Evolutionary conservation across 2,888 invertebrate species (phyloP).

Genomic region (Gandaritis pyraliata): DNA sequence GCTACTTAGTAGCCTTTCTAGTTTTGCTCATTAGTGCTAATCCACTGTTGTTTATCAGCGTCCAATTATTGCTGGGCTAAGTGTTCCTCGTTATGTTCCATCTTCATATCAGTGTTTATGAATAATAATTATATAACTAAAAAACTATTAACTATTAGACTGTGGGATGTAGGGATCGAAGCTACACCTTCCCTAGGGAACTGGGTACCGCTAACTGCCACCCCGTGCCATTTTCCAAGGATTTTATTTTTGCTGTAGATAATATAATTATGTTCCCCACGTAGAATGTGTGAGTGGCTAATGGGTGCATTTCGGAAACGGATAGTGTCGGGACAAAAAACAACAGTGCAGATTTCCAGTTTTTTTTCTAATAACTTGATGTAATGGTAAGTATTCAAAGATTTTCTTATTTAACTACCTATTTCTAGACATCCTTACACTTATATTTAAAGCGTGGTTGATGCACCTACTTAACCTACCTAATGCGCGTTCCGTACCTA

Average conservation of each 20-base stretch:
- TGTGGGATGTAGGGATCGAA: neutral
- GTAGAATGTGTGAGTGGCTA: neutral
- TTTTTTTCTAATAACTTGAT: too few relatives aligned
- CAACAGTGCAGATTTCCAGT: neutral
- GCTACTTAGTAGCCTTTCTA: neutral
- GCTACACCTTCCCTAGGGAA: constrained; percentile 17
- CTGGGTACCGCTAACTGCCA: neutral
- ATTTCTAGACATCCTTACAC: too few relatives aligned
- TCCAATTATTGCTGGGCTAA: constrained; percentile 1
- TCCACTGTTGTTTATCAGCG: constrained; percentile 20
- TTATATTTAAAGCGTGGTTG: too few relatives aligned
- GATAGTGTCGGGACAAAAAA: constrained; percentile 8
- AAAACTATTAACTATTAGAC: neutral
- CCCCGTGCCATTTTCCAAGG: constrained; percentile 16
- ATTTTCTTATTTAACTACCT: too few relatives aligned
- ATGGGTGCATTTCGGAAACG: constrained; percentile 5
- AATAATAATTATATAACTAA: neutral
- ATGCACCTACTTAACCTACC: too few relatives aligned
- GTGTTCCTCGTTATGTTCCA: neutral
- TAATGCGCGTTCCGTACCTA: neutral
- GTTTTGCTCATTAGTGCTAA: constrained; percentile 17
- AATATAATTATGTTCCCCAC: too few relatives aligned
- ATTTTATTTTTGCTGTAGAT: constrained; percentile 2
- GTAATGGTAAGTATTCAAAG: too few relatives aligned
- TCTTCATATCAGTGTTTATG: constrained; percentile 1